phyloP scores from a whole-genome alignment of 2,113 vertebrate species.

The Lonchura striata region DNA sequence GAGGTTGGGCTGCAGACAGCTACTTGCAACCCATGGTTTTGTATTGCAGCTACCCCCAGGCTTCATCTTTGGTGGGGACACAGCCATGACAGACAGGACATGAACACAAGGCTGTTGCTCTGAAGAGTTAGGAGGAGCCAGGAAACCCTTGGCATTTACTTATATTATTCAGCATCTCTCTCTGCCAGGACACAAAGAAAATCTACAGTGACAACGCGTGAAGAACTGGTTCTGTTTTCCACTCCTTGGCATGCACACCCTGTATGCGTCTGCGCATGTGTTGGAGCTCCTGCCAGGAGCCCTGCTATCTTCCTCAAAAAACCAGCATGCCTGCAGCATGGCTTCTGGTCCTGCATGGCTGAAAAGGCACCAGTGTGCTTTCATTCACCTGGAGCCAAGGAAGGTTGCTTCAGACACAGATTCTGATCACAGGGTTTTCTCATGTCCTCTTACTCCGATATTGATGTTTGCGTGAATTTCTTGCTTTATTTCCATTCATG shows the following conservation, averaged over 20 bases:
- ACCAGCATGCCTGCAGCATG: rapidly evolving
- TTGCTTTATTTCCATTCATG: background rate
- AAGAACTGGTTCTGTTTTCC: background rate
- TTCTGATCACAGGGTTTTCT: background rate
- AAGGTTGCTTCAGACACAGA: background rate
- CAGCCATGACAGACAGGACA: background rate
- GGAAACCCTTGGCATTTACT: background rate
- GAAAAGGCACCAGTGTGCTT: background rate
- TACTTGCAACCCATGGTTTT: background rate
- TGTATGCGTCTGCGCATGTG: rapidly evolving
- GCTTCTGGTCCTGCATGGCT: background rate
- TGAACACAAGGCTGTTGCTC: background rate
- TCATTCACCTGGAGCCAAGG: background rate
- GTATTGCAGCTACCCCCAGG: background rate
- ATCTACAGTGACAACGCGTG: background rate
- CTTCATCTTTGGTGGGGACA: background rate
- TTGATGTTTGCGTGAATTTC: background rate
- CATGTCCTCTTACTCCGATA: background rate
- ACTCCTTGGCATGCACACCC: background rate
- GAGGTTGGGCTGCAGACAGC: background rate
- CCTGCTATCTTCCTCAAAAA: background rate
- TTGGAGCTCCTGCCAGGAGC: background rate
- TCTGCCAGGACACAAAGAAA: background rate
- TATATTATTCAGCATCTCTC: background rate
- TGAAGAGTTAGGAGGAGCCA: background rate